A percentile compares a stretch with the other conserved stretches of the same genome.
Conservation (phyloP, 2,888 invertebrate genomes). For the Labia minor region DNA sequence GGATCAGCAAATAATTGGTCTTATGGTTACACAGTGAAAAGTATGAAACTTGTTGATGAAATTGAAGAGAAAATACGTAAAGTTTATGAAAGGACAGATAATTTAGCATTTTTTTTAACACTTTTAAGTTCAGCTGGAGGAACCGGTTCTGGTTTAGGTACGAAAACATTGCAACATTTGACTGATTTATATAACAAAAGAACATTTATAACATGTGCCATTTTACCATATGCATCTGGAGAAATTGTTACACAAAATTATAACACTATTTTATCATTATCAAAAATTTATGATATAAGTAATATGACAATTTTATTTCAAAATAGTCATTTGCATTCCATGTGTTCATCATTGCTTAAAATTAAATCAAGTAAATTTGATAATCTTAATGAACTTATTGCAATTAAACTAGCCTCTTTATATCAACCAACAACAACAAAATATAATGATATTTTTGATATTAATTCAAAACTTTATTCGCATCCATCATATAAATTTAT, state of each 20-base stretch:
- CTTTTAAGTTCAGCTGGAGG: constrained; percentile 43
- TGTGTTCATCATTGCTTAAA: constrained; percentile 34
- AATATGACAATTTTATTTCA: constrained; percentile 39
- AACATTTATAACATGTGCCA: constrained; percentile 35
- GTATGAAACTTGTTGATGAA: constrained; percentile 33
- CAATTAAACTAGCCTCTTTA: constrained; percentile 38
- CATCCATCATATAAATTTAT: constrained; percentile 41
- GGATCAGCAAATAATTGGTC: constrained; percentile 47
- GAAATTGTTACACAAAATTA: constrained; percentile 44
- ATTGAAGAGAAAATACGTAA: constrained; percentile 36
- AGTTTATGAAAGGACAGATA: constrained; percentile 39
- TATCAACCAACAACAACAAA: constrained; percentile 36
- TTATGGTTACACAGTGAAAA: constrained; percentile 39
- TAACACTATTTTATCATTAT: constrained; percentile 40
- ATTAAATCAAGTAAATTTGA: constrained; percentile 33
- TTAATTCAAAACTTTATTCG: constrained; percentile 36
- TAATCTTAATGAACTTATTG: constrained; percentile 40
- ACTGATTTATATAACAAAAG: constrained; percentile 40
- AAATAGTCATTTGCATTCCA: constrained; percentile 39
- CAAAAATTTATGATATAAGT: constrained; percentile 37
- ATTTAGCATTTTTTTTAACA: constrained; percentile 37
- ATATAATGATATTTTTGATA: constrained; percentile 21
- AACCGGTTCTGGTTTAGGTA: constrained; percentile 45
- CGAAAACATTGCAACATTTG: constrained; percentile 36
- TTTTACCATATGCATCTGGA: constrained; percentile 41